phyloP scores from a whole-genome alignment of 2,888 invertebrate genomes.

The Cerceris rybyensis region DNA sequence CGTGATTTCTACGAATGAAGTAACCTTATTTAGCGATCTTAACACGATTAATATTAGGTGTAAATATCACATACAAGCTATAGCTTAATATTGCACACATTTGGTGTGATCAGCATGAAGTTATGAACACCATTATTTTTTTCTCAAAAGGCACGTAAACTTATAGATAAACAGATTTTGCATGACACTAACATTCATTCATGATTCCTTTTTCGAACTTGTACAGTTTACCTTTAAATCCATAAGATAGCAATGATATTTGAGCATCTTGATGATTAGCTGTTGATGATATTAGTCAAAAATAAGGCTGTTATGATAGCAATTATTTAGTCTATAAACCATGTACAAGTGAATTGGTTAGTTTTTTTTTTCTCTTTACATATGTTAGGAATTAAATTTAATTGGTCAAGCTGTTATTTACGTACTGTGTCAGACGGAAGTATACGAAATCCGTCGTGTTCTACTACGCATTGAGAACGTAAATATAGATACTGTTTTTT shows the following conservation, averaged over 20 bases:
- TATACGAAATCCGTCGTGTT: not conserved
- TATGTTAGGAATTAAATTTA: not conserved
- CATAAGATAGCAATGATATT: slow-evolving; percentile 5
- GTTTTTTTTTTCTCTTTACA: not conserved
- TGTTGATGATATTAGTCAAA: slow-evolving; percentile 6
- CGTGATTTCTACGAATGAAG: slow-evolving; percentile 18
- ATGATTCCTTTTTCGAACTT: slow-evolving; percentile 25
- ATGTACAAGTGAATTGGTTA: slow-evolving; percentile 5
- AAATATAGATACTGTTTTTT: not conserved
- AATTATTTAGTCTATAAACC: slow-evolving; percentile 3
- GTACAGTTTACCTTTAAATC: slow-evolving; percentile 28
- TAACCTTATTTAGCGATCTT: slow-evolving; percentile 6
- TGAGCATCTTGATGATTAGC: slow-evolving; percentile 5
- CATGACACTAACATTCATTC: slow-evolving; percentile 33
- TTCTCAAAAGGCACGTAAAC: slow-evolving; percentile 64
- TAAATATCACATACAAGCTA: slow-evolving; percentile 43
- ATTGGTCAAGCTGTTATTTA: slow-evolving; percentile 9
- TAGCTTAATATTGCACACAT: slow-evolving; percentile 32
- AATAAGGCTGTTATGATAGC: too few relatives aligned
- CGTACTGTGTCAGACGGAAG: not conserved
- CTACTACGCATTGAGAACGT: not conserved
- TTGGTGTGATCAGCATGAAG: slow-evolving; percentile 45
- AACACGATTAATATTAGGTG: slow-evolving; percentile 25
- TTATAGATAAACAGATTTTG: slow-evolving; percentile 49
- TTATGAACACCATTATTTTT: slow-evolving; percentile 62